Evolutionary conservation across 2,113 vertebrate species (phyloP).

Genomic region (Axis porcinus): DNA sequence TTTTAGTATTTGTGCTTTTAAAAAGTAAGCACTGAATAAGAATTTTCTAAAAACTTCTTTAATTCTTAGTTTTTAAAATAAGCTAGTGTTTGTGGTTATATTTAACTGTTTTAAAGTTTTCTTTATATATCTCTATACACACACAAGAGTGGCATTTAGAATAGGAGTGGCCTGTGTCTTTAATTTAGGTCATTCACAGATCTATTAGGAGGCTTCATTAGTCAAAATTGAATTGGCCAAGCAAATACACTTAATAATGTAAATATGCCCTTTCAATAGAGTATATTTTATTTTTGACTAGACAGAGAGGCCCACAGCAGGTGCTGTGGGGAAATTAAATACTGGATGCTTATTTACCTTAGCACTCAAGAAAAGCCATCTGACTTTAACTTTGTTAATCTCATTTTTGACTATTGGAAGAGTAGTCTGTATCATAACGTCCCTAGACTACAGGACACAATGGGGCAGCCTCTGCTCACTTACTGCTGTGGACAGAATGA

Average conservation of each 20-base stretch:
- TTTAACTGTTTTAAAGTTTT: slow-evolving; percentile 31
- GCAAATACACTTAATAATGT: slow-evolving; percentile 73
- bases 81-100: background rate
- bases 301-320: slow-evolving; percentile 59
- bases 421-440: slow-evolving; percentile 74
- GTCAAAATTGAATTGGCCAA: slow-evolving; percentile 68
- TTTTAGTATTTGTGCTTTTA: slow-evolving; percentile 52
- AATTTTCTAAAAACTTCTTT: slow-evolving; percentile 67
- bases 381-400: slow-evolving; percentile 78
- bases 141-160: slow-evolving; percentile 24
- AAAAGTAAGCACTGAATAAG: slow-evolving; percentile 34
- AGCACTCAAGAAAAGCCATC: slow-evolving; percentile 61
- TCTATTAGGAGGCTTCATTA: slow-evolving; percentile 73
- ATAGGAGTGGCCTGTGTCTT: slow-evolving; percentile 60
- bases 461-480: slow-evolving; percentile 73
- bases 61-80: slow-evolving; percentile 17
- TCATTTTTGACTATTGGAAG: slow-evolving; percentile 78
- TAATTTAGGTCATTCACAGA: slow-evolving; percentile 70
- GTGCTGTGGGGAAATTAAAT: slow-evolving; percentile 71
- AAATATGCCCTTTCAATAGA: slow-evolving; percentile 74
- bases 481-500: slow-evolving; percentile 74
- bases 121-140: slow-evolving; percentile 11
- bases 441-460: slow-evolving; percentile 66
- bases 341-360: slow-evolving; percentile 71
- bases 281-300: slow-evolving; percentile 65